phyloP scores from a whole-genome alignment of 2,113 vertebrate species.

The human region GRCh38 chr5:16097001-16097500 shows the following conservation, averaged over 20 bases:
- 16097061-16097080: constrained; percentile 43
- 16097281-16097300: constrained; percentile 27
- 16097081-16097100: constrained; percentile 62
- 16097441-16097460: neutral
- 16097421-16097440: neutral
- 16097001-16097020: constrained; percentile 49
- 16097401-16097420: constrained; percentile 25
- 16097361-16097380: constrained; percentile 20
- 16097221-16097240: constrained; percentile 44
- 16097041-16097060: constrained; percentile 29
- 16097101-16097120: constrained; percentile 52
- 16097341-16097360: constrained; percentile 42
- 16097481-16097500: neutral
- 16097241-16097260: neutral
- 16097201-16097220: constrained; percentile 42
- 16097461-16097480: neutral
- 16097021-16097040: neutral
- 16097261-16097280: constrained; percentile 33
- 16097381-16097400: constrained; percentile 10
- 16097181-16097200: neutral
- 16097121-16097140: constrained; percentile 39
- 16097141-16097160: constrained; percentile 41
- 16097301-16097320: constrained; percentile 12
- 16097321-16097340: neutral
- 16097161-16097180: constrained; percentile 11